A percentile compares a stretch with the other conserved stretches of the same genome.
phyloP scores from a whole-genome alignment of 2,888 invertebrate genomes.

The Nomada hirtipes region DNA sequence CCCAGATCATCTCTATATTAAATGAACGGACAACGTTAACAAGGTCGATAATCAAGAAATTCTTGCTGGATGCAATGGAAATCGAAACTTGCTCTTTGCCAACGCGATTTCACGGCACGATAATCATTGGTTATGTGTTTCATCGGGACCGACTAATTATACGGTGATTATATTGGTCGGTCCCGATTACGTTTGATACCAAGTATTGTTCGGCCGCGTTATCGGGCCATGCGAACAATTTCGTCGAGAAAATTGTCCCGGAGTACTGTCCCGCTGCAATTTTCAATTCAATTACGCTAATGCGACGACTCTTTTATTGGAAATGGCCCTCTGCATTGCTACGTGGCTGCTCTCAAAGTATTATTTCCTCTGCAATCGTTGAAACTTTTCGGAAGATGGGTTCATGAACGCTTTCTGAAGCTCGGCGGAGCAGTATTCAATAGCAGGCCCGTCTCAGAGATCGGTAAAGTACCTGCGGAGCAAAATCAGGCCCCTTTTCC shows the following conservation, averaged over 20 bases:
- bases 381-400: neutral
- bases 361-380: neutral
- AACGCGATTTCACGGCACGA: slow-evolving; percentile 31
- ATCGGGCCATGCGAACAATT: neutral
- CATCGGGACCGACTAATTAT: neutral
- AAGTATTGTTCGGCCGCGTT: slow-evolving; percentile 21
- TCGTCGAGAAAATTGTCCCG: slow-evolving; percentile 1
- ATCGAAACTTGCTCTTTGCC: slow-evolving; percentile 21
- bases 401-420: neutral
- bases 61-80: slow-evolving; percentile 15
- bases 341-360: neutral
- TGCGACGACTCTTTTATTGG: slow-evolving; percentile 2
- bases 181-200: slow-evolving; percentile 15
- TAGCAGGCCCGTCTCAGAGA: slow-evolving; percentile 17
- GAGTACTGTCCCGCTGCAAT: slow-evolving; percentile 1
- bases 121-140: slow-evolving; percentile 32
- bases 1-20: slow-evolving; percentile 30
- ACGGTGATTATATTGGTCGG: slow-evolving; percentile 4
- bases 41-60: slow-evolving; percentile 44
- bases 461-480: slow-evolving; percentile 52
- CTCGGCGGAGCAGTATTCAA: neutral
- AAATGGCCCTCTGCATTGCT: neutral
- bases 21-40: slow-evolving; percentile 11
- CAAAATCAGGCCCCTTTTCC: neutral
- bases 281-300: slow-evolving; percentile 32